Evolutionary conservation across 2,113 vertebrate species (phyloP).

Genomic region (Excalfactoria chinensis): DNA sequence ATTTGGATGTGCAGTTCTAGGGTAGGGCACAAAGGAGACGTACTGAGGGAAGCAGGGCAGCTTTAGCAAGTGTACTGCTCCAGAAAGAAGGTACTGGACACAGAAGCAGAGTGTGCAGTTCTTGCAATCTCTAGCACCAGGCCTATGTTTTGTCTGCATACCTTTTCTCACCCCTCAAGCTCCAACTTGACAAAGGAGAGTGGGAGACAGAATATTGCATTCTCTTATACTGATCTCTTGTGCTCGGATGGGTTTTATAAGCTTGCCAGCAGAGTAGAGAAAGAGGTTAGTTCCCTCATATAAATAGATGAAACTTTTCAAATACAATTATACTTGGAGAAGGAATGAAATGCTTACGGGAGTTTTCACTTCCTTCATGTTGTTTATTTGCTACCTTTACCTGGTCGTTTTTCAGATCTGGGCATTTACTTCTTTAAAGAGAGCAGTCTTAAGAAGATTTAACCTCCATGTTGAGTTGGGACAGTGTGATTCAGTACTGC

Average conservation of each 20-base stretch:
- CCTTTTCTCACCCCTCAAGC: accelerated
- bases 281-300: not conserved
- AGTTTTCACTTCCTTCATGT: not conserved
- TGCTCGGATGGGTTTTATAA: not conserved
- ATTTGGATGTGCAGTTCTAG: not conserved
- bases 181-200: accelerated
- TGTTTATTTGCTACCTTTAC: not conserved
- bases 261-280: not conserved
- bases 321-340: not conserved
- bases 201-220: not conserved
- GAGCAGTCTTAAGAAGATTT: not conserved
- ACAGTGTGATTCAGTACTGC: not conserved
- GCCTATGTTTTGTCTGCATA: not conserved
- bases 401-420: not conserved
- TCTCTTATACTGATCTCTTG: not conserved
- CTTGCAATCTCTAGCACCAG: not conserved
- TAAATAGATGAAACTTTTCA: not conserved
- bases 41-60: not conserved
- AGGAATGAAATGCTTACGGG: not conserved
- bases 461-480: not conserved
- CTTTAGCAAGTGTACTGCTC: not conserved
- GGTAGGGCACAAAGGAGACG: not conserved
- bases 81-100: not conserved
- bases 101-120: not conserved
- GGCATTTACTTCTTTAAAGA: not conserved